These are phyloP conservation scores for Syrrhaptes paradoxus DNA, from an alignment of 2,113 vertebrate genomes.

Conservation along the genomic window DNA sequence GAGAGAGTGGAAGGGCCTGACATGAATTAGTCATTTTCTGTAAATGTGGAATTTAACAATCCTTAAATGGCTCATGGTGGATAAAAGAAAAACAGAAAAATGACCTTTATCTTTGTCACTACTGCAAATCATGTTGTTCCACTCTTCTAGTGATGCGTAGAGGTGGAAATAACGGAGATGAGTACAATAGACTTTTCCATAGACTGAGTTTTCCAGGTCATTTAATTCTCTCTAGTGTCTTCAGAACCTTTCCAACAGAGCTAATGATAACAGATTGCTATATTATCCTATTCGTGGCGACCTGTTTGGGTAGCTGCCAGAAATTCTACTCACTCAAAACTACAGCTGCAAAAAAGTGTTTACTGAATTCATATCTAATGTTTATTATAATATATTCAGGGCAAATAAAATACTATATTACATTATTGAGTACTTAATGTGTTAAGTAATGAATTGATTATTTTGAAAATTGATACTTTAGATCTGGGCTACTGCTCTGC, in stretches of 20 bases:
- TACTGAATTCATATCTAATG: neutral
- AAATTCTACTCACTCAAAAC: slow-evolving; percentile 38
- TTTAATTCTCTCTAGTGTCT: slow-evolving; percentile 73
- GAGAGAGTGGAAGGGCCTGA: neutral
- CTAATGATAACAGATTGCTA: slow-evolving; percentile 77
- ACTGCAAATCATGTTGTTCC: slow-evolving; percentile 65
- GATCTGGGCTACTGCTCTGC: neutral
- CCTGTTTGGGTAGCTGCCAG: slow-evolving; percentile 64
- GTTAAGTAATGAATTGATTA: slow-evolving; percentile 1
- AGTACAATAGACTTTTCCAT: slow-evolving; percentile 71
- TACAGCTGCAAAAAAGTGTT: neutral
- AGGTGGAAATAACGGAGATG: slow-evolving; percentile 68
- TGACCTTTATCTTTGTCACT: slow-evolving; percentile 64
- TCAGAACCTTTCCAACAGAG: slow-evolving; percentile 70
- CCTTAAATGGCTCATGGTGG: neutral
- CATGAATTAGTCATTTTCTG: neutral
- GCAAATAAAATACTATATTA: neutral
- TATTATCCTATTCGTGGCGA: slow-evolving; percentile 63
- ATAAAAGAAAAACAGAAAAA: slow-evolving; percentile 62
- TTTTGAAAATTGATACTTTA: slow-evolving; percentile 25
- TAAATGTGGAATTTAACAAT: slow-evolving; percentile 7
- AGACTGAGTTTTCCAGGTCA: slow-evolving; percentile 78
- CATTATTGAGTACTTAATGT: neutral
- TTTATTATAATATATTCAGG: neutral
- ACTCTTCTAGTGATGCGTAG: slow-evolving; percentile 45